Percentiles rank a stretch among this genome's conserved stretches.
Conservation (phyloP, 2,797 vertebrate genomes). For the Craterocephalus amniculus region DNA sequence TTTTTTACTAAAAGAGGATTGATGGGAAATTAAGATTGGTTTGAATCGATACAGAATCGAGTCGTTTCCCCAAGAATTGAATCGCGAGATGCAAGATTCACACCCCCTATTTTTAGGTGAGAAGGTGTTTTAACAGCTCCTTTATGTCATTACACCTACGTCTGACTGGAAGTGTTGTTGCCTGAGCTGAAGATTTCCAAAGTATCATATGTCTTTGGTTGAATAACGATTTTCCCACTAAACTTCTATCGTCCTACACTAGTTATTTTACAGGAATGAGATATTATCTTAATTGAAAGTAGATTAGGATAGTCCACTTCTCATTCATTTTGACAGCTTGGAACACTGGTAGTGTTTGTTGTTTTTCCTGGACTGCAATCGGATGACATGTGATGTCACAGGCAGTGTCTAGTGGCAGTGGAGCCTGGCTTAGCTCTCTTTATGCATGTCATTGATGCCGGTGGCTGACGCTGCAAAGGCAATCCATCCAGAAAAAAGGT, state of each 20-base stretch:
- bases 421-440: slow-evolving; percentile 63
- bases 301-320: neutral
- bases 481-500: slow-evolving; percentile 42
- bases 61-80: too few relatives aligned
- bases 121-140: neutral
- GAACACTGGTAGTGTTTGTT: slow-evolving; percentile 27
- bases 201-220: neutral
- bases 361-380: slow-evolving; percentile 33
- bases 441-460: slow-evolving; percentile 62
- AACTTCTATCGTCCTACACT: neutral
- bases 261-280: slow-evolving; percentile 9
- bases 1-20: too few relatives aligned
- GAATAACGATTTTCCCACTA: neutral
- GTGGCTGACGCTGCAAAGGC: slow-evolving; percentile 67
- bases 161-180: neutral
- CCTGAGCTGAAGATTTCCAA: neutral
- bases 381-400: slow-evolving; percentile 72
- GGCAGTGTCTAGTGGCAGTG: slow-evolving; percentile 47
- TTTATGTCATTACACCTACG: neutral
- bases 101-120: too few relatives aligned
- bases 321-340: slow-evolving; percentile 41
- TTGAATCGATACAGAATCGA: too few relatives aligned
- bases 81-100: too few relatives aligned
- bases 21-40: too few relatives aligned
- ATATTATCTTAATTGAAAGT: neutral